Evolutionary conservation across 1,140 invertebrate species (phyloP), one percentile per base, ranked within the genome.

Genomic region (Monomorium pharaonis): DNA sequence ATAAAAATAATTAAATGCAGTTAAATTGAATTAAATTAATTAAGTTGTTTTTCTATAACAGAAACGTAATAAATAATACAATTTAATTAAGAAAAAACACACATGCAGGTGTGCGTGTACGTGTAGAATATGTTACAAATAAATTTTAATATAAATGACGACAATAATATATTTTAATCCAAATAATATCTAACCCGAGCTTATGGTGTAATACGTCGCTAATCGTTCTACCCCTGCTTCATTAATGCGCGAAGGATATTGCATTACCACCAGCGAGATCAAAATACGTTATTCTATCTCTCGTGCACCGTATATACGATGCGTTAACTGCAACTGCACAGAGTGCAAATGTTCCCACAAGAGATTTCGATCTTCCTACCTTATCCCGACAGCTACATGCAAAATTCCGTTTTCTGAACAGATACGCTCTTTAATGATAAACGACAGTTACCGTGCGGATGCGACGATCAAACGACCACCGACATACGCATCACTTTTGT

Each of bases 261-360:
- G 33, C n/a, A 18, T 54, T 69, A 54, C 30, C 16, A 42, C 44
- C 27, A 12, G 63, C 47, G 30, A 80, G 47, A 80, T 69, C 62
- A 54, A 80, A 80, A 37, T 54, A 42, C 27, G 10, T 51, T 63
- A 63, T 78, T 78, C 47, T 63, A 63, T 63, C 60, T 63, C 44
- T 63, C 75, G 42, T 14, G 47, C 10, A 51, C n/a, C 27, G 21
- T 51, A 67, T 58, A n/a, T 62, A 37, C 30, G 30, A 27, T 42
- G 44, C 44, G 76, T 51, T 67, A 80, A 80, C 47, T 78, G 44
- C 1, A 77, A 65, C 27, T 30, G 27, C 44, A 54, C 62, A 54
- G 56, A 77, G 47, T 54, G 77, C 77, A 54, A 80, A 69, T 63
- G 77, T 80, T 80, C 62, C 44, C 62, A 69, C 76, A 80, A 54